Conservation (phyloP, 2,888 invertebrate genomes). For the Apeira syringaria region DNA sequence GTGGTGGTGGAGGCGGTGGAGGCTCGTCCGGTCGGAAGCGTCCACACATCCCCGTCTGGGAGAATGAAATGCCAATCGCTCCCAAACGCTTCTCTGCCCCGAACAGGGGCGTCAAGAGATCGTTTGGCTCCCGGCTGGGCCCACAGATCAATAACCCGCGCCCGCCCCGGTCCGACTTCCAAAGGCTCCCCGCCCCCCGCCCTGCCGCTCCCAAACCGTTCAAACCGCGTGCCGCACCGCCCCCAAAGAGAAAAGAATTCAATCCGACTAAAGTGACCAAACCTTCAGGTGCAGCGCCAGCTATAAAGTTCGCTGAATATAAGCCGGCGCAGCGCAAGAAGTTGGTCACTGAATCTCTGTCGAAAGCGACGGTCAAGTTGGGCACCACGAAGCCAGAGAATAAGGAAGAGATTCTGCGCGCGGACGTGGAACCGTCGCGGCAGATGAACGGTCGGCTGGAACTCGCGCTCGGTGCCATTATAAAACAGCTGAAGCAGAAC, state of each 20-base stretch:
- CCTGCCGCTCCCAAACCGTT: slow-evolving; percentile 21
- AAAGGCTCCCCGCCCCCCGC: background rate
- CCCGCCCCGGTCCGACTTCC: slow-evolving; percentile 1
- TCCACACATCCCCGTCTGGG: slow-evolving; percentile 38
- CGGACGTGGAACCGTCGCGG: slow-evolving; percentile 43
- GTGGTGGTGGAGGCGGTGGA: background rate
- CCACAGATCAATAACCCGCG: slow-evolving; percentile 23
- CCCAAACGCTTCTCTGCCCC: slow-evolving; percentile 42
- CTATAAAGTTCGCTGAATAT: slow-evolving; percentile 37
- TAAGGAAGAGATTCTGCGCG: slow-evolving; percentile 33
- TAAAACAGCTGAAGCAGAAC: slow-evolving; percentile 50
- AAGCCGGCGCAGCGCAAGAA: slow-evolving; percentile 35
- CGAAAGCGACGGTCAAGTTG: slow-evolving; percentile 27
- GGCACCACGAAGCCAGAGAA: slow-evolving; percentile 20
- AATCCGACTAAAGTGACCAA: slow-evolving; percentile 46
- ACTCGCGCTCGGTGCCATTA: slow-evolving; percentile 57
- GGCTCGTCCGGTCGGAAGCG: slow-evolving; percentile 42
- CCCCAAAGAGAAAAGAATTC: slow-evolving; percentile 35
- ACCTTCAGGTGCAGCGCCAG: slow-evolving; percentile 33
- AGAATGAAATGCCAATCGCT: slow-evolving; percentile 33
- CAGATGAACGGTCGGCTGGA: slow-evolving; percentile 63
- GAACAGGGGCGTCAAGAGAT: slow-evolving; percentile 15
- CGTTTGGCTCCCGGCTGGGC: slow-evolving; percentile 22
- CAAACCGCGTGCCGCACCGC: slow-evolving; percentile 14
- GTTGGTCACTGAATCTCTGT: slow-evolving; percentile 29